phyloP scores from a whole-genome alignment of 2,113 vertebrate species.

The Gallinago undulata region DNA sequence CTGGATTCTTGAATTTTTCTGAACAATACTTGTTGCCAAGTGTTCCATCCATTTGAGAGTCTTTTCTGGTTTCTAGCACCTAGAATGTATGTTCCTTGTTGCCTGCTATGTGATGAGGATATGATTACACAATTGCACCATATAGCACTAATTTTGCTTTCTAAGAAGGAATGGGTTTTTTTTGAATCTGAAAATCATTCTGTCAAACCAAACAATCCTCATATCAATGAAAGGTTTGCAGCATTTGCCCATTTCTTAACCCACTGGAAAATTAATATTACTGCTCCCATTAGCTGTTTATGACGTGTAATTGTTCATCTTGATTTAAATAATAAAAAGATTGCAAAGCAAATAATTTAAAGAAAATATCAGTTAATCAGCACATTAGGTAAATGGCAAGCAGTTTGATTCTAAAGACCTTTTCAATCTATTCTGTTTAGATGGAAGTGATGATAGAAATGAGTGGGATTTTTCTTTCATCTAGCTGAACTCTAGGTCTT shows the following conservation, averaged over 20 bases:
- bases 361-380: not conserved
- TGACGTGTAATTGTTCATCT: not conserved
- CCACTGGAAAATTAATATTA: not conserved
- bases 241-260: not conserved
- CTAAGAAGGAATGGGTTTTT: not conserved
- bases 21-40: not conserved
- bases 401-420: not conserved
- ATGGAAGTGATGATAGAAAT: not conserved
- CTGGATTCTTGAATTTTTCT: not conserved
- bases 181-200: not conserved
- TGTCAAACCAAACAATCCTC: not conserved
- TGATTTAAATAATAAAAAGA: not conserved
- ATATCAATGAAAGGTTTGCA: not conserved
- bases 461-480: conserved; percentile 3
- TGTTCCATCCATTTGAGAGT: not conserved
- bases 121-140: not conserved
- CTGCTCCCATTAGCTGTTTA: not conserved
- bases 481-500: not conserved
- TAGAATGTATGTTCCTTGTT: not conserved
- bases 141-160: not conserved
- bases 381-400: not conserved
- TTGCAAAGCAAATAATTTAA: not conserved
- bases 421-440: not conserved
- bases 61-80: not conserved
- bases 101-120: not conserved